phyloP scores from a whole-genome alignment of 2,888 invertebrate species.

The Cosmia trapezina region DNA sequence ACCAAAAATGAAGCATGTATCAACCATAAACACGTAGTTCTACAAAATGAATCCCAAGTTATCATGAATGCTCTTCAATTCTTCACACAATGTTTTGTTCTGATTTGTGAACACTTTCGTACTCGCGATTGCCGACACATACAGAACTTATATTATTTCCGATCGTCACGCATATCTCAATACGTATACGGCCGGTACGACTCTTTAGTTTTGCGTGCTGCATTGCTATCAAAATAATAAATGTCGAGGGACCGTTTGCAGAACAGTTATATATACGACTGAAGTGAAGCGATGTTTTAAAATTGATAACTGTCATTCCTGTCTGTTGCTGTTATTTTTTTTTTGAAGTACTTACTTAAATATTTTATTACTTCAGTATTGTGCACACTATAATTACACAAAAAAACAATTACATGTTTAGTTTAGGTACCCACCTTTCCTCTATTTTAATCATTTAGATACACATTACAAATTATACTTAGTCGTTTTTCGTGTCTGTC shows the following conservation, averaged over 20 bases:
- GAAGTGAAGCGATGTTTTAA: constrained; percentile 24
- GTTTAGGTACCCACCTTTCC: no score
- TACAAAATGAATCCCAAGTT: constrained; percentile 6
- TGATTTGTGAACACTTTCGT: constrained; percentile 48
- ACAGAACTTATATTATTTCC: constrained; percentile 41
- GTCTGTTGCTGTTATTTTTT: background rate
- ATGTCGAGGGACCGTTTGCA: constrained; percentile 47
- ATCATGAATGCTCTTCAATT: constrained; percentile 15
- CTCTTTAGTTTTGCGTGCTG: constrained; percentile 60
- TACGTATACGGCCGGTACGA: constrained; percentile 39
- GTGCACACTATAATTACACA: no score
- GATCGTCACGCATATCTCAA: constrained; percentile 57
- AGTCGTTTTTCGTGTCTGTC: no score
- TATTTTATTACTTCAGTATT: background rate
- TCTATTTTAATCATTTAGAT: no score
- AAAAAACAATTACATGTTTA: no score
- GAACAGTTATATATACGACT: constrained; percentile 56
- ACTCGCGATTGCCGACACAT: constrained; percentile 31
- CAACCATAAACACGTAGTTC: constrained; percentile 13
- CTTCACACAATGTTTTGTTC: constrained; percentile 32
- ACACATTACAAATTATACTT: no score
- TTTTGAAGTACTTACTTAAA: background rate
- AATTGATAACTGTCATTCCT: constrained; percentile 34
- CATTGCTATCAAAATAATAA: constrained; percentile 47
- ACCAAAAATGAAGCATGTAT: constrained; percentile 1